These are phyloP conservation scores for Mus caroli DNA, from an alignment of 2,797 vertebrate genomes.

Conservation along the genomic window DNA sequence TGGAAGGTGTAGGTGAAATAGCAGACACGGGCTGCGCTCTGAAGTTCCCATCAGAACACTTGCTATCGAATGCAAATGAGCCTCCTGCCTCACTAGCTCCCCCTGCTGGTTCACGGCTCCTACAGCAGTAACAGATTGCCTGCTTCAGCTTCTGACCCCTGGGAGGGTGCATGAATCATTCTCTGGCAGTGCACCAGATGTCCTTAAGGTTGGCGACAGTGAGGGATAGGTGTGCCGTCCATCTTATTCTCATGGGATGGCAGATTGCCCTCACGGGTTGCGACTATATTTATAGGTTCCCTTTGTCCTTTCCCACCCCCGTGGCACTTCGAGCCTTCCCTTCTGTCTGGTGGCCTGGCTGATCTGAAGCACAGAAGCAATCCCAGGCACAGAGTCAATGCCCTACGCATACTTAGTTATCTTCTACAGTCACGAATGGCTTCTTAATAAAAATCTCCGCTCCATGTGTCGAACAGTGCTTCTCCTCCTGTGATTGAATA, in stretches of 20 bases:
- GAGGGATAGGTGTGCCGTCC: background rate
- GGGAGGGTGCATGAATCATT: background rate
- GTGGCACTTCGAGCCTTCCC: background rate
- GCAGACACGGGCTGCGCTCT: background rate
- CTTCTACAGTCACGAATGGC: background rate
- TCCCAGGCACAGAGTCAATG: background rate
- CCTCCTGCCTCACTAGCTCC: background rate
- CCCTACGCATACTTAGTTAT: background rate
- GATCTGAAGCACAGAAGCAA: background rate
- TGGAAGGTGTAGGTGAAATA: background rate
- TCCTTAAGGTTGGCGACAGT: background rate
- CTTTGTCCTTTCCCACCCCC: background rate
- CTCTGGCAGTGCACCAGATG: background rate
- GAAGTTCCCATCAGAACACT: fast-evolving
- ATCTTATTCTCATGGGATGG: background rate
- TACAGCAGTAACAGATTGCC: background rate
- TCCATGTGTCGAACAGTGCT: background rate
- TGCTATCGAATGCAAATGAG: background rate
- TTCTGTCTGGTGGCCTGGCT: background rate
- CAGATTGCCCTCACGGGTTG: background rate
- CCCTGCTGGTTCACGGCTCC: background rate
- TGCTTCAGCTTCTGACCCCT: background rate
- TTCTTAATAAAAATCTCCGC: background rate
- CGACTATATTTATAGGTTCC: too few species aligned
- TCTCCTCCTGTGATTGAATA: background rate